Evolutionary conservation across 2,888 invertebrate species (phyloP).

Genomic region (Margaritifera margaritifera): DNA sequence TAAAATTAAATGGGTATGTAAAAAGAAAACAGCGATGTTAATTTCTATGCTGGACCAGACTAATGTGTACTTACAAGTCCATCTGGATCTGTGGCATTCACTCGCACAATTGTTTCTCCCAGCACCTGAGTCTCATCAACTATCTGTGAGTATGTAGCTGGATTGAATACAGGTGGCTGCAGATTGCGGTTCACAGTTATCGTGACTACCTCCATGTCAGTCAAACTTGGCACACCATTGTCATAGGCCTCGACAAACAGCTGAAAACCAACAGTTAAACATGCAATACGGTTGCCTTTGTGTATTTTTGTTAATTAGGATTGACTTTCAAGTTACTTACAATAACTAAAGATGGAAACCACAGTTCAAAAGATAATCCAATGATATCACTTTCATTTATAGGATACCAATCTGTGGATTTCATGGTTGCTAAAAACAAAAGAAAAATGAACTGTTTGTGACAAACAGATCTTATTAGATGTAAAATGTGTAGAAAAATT

Average conservation of each 20-base stretch:
- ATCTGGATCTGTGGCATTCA: constrained; percentile 60
- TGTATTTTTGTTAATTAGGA: background rate
- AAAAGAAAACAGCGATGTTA: constrained; percentile 63
- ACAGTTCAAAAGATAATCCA: too few species aligned
- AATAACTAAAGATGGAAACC: too few species aligned
- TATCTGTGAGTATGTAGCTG: constrained; percentile 32
- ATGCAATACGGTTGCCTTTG: background rate
- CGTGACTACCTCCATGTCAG: constrained; percentile 48
- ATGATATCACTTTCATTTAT: too few species aligned
- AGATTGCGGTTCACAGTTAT: constrained; percentile 63
- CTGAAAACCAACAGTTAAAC: constrained; percentile 34
- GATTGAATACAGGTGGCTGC: constrained; percentile 51
- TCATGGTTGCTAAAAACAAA: too few species aligned
- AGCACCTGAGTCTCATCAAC: constrained; percentile 51
- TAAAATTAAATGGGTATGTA: too few species aligned
- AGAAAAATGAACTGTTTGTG: too few species aligned
- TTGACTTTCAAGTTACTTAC: too few species aligned
- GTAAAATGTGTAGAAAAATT: too few species aligned
- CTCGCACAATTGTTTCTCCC: constrained; percentile 43
- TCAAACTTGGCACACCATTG: constrained; percentile 50
- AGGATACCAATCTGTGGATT: too few species aligned
- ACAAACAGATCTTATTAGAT: too few species aligned
- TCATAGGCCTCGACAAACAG: constrained; percentile 61
- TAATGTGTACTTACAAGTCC: constrained; percentile 44
- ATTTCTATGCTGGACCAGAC: constrained; percentile 21